A percentile compares a stretch with the other conserved stretches of the same genome.
Conservation (phyloP, 2,113 vertebrate species). For the Lycocorax pyrrhopterus region DNA sequence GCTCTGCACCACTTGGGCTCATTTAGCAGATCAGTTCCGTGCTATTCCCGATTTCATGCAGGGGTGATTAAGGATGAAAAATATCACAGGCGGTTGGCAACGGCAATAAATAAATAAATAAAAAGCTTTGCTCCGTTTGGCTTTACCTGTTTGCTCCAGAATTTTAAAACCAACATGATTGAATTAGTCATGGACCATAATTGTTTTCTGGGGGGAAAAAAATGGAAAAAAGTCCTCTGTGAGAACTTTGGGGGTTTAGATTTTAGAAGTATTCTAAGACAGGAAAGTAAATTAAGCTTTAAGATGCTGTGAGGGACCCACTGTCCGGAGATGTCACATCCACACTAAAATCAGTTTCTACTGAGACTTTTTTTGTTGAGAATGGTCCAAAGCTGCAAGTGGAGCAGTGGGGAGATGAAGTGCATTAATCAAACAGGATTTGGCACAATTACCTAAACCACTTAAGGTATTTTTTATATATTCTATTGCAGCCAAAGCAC, state of each 20-base stretch:
- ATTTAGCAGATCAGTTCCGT: not conserved
- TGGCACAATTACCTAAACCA: not conserved
- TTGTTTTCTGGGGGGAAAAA: not conserved
- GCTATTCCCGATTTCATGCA: conserved; percentile 26
- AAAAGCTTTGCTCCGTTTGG: not conserved
- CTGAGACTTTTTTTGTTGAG: not conserved
- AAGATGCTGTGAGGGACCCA: not conserved
- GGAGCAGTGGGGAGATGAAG: not conserved
- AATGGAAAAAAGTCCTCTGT: not conserved
- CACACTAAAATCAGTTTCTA: not conserved
- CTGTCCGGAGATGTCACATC: not conserved
- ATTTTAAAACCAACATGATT: not conserved
- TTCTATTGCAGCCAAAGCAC: not conserved
- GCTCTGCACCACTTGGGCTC: not conserved
- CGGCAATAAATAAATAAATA: not conserved
- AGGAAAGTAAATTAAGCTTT: not conserved
- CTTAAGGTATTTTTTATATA: not conserved
- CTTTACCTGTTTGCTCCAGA: not conserved
- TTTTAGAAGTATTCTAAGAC: not conserved
- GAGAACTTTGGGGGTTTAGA: not conserved
- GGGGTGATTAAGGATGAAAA: conserved; percentile 45
- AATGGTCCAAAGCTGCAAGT: not conserved
- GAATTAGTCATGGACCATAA: not conserved
- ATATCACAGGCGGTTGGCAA: not conserved
- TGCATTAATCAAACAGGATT: not conserved